Percentiles rank a stretch among this genome's conserved stretches.
Conservation (phyloP, 2,888 invertebrate species). For the Helicoverpa assulta region DNA sequence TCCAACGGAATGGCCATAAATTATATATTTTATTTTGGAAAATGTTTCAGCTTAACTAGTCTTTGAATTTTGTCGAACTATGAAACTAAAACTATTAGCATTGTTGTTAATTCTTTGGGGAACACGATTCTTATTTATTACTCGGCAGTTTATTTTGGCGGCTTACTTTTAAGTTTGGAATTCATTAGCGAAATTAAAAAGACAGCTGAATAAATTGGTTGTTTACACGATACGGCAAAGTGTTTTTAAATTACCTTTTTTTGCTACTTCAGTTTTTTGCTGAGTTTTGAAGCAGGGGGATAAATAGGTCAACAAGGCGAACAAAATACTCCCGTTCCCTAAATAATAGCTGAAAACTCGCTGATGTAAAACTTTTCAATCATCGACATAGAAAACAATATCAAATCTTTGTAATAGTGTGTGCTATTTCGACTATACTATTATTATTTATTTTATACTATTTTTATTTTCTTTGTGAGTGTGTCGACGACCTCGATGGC, state of each 20-base stretch:
- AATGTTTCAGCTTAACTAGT: conserved; percentile 16
- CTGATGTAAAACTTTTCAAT: too few relatives aligned
- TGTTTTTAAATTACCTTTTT: background rate
- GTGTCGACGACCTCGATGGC: too few relatives aligned
- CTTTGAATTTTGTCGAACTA: conserved; percentile 22
- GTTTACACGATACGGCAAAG: background rate
- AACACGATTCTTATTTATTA: conserved; percentile 3
- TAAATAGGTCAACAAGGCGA: too few relatives aligned
- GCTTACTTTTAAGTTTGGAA: background rate
- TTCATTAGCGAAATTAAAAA: background rate
- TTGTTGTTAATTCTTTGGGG: conserved; percentile 8
- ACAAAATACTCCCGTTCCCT: too few relatives aligned
- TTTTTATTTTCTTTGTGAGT: too few relatives aligned
- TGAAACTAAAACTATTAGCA: background rate
- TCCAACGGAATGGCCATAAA: conserved; percentile 48
- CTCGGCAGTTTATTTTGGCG: background rate
- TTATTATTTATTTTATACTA: too few relatives aligned
- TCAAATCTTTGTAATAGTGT: too few relatives aligned
- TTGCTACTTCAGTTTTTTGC: background rate
- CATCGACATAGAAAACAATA: too few relatives aligned
- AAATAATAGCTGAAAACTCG: too few relatives aligned
- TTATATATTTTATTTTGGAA: conserved; percentile 48
- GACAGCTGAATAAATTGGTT: background rate
- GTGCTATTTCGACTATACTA: too few relatives aligned
- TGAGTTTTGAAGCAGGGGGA: background rate